phyloP scores from a whole-genome alignment of 2,113 vertebrate genomes.

The Crotalus helleri region DNA sequence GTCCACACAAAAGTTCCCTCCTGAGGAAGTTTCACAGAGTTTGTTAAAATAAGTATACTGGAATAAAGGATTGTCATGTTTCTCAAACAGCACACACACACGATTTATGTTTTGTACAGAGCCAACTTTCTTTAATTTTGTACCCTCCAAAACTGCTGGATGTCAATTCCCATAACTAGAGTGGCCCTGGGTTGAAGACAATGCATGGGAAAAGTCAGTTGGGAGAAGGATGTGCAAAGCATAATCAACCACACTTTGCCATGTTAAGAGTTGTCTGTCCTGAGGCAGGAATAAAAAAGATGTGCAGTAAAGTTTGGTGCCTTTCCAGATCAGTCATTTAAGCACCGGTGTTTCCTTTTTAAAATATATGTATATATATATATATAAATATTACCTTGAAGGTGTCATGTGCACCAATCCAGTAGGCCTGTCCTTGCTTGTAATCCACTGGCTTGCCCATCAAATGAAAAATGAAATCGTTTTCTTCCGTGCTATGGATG shows the following conservation, averaged over 20 bases:
- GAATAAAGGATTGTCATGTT: background rate
- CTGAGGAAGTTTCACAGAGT: background rate
- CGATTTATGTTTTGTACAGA: background rate
- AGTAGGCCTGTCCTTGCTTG: background rate
- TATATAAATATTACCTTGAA: background rate
- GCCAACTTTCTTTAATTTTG: background rate
- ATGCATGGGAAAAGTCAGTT: background rate
- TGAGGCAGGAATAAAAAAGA: background rate
- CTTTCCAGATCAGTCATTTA: background rate
- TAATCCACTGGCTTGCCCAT: background rate
- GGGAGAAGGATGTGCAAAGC: background rate
- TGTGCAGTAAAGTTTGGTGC: background rate
- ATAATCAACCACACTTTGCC: background rate
- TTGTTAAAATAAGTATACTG: background rate
- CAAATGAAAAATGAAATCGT: slow-evolving; percentile 22
- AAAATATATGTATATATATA: too few species aligned
- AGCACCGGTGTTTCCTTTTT: background rate
- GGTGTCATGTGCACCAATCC: slow-evolving; percentile 15
- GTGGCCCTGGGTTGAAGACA: background rate
- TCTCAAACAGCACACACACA: background rate
- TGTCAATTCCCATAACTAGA: background rate
- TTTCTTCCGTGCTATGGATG: slow-evolving; percentile 5
- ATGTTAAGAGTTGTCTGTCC: background rate
- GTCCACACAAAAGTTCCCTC: slow-evolving; percentile 13
- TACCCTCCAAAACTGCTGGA: background rate